These are phyloP conservation scores for Scaptomyza pallida DNA, from an alignment of 1,140 invertebrate species.

Conservation along the genomic window DNA sequence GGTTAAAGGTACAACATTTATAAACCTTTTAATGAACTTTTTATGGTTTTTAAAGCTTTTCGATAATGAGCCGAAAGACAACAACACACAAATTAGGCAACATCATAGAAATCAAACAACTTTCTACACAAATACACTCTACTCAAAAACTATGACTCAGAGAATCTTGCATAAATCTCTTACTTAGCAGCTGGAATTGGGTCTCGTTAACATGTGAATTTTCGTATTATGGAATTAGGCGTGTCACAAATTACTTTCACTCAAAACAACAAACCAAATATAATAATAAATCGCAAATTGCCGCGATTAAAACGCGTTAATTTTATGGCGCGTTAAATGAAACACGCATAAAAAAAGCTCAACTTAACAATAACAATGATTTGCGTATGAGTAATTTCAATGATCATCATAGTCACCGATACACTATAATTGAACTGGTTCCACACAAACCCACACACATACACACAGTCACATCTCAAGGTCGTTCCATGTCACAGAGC, in stretches of 20 bases:
- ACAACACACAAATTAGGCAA: not conserved
- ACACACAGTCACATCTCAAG: too few relatives aligned
- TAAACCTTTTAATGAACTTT: constrained; percentile 41
- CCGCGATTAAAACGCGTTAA: constrained; percentile 36
- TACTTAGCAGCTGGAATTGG: constrained; percentile 47
- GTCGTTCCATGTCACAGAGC: constrained; percentile 72
- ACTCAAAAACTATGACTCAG: constrained; percentile 38
- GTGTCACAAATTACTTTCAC: constrained; percentile 71
- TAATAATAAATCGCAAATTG: constrained; percentile 54
- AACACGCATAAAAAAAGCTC: constrained; percentile 16
- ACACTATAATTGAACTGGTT: constrained; percentile 60
- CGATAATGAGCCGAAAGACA: constrained; percentile 14
- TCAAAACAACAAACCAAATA: constrained; percentile 36
- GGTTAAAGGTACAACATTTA: constrained; percentile 9
- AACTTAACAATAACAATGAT: constrained; percentile 7
- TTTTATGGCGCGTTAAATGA: constrained; percentile 62
- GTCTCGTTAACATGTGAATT: constrained; percentile 22
- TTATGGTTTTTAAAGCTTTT: constrained; percentile 42
- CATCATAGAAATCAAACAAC: constrained; percentile 26
- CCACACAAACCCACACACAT: too few relatives aligned
- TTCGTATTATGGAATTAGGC: constrained; percentile 22
- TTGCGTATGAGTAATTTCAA: constrained; percentile 9
- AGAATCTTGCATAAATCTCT: constrained; percentile 52
- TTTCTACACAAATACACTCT: constrained; percentile 38
- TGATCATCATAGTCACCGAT: not conserved